These are phyloP conservation scores for Littorina saxatilis DNA, from an alignment of 1,140 invertebrate species.

Conservation along the genomic window DNA sequence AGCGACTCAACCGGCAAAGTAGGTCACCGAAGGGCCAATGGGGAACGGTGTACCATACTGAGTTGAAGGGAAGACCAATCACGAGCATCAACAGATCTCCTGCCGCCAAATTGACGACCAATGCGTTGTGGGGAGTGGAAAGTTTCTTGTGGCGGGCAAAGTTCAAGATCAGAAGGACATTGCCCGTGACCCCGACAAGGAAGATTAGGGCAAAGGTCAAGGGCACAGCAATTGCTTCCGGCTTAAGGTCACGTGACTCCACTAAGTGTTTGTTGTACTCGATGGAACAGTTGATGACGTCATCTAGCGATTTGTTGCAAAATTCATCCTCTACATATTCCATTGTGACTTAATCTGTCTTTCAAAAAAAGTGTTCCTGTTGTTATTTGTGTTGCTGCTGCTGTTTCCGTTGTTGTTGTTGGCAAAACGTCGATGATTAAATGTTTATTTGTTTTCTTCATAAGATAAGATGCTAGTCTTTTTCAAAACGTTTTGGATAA, in stretches of 20 bases:
- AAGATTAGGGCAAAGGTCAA: conserved; percentile 90
- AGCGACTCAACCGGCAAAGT: conserved; percentile 78
- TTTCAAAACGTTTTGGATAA: too few species aligned
- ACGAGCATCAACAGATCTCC: conserved; percentile 88
- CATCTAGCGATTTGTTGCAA: conserved; percentile 25
- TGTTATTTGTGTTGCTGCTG: too few species aligned
- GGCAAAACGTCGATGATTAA: too few species aligned
- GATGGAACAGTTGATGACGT: conserved; percentile 32
- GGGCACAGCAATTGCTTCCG: conserved; percentile 76
- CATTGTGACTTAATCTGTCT: not conserved
- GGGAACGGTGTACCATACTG: conserved; percentile 88
- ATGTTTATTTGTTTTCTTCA: too few species aligned
- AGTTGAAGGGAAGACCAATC: conserved; percentile 87
- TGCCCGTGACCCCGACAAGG: conserved; percentile 89
- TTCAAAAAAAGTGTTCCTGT: too few species aligned
- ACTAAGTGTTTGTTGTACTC: not conserved
- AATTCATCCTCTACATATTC: conserved; percentile 18
- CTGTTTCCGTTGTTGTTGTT: too few species aligned
- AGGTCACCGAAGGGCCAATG: conserved; percentile 88
- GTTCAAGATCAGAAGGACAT: conserved; percentile 85
- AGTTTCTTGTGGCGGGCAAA: conserved; percentile 58
- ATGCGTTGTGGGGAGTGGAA: conserved; percentile 90
- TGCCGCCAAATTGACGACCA: conserved; percentile 86
- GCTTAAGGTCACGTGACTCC: not conserved
- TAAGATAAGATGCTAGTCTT: too few species aligned